These are phyloP conservation scores for Cephalopterus ornatus DNA, from an alignment of 2,113 vertebrate genomes.

Conservation along the genomic window DNA sequence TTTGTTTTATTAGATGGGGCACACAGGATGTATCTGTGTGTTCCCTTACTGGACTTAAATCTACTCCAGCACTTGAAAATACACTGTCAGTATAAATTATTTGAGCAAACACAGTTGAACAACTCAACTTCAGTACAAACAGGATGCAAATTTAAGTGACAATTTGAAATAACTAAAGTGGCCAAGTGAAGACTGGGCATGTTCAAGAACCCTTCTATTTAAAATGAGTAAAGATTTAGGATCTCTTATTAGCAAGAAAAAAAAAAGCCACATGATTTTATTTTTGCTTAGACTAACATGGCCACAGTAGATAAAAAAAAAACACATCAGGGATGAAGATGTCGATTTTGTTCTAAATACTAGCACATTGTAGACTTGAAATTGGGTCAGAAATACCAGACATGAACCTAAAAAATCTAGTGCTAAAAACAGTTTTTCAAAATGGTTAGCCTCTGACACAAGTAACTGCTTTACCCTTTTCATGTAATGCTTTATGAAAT, in stretches of 20 bases:
- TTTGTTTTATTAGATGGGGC: not conserved
- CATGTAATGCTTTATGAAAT: constrained; percentile 11
- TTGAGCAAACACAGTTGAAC: not conserved
- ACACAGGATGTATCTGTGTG: not conserved
- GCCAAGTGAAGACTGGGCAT: not conserved
- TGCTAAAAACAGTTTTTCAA: not conserved
- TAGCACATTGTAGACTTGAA: not conserved
- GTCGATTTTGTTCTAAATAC: not conserved
- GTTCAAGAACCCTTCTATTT: not conserved
- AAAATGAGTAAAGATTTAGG: not conserved
- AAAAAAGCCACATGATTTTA: fast-evolving
- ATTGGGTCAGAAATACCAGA: not conserved
- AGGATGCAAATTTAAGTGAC: not conserved
- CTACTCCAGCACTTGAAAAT: not conserved
- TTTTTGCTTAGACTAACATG: not conserved
- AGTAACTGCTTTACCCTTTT: constrained; percentile 18
- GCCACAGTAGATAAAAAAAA: not conserved
- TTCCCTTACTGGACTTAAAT: not conserved
- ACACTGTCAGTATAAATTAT: not conserved
- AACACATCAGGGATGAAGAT: not conserved
- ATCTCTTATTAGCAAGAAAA: not conserved
- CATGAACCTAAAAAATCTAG: not conserved
- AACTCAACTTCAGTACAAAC: not conserved
- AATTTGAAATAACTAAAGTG: not conserved
- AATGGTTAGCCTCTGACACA: not conserved